These are phyloP conservation scores for Nesogale talazaci DNA, from an alignment of 2,113 vertebrate species.

Conservation along the genomic window DNA sequence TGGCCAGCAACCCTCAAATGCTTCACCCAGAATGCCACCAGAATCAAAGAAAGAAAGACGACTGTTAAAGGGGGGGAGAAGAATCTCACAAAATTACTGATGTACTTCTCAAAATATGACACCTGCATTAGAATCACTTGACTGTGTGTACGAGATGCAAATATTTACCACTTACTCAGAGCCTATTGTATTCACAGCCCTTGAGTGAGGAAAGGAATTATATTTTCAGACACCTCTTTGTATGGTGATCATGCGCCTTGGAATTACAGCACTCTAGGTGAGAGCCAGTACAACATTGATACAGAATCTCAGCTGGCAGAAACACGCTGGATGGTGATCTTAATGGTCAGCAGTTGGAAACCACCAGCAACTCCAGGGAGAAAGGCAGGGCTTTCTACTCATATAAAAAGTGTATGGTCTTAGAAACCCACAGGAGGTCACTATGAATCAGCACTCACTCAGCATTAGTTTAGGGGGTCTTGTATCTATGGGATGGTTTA, in stretches of 20 bases:
- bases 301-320: no score
- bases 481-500: not conserved
- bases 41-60: not conserved
- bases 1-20: no score
- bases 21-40: no score
- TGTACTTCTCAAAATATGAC: constrained; percentile 21
- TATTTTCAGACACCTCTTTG: not conserved
- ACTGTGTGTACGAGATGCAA: not conserved
- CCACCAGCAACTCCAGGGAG: no score
- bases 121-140: not conserved
- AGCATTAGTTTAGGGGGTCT: not conserved
- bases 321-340: no score
- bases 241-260: not conserved
- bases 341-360: no score
- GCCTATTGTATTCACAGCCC: not conserved
- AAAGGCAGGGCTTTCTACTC: no score
- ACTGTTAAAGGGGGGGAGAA: constrained; percentile 9
- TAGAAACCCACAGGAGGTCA: no score
- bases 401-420: no score
- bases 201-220: not conserved
- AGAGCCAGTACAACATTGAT: not conserved
- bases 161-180: not conserved
- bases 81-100: not conserved
- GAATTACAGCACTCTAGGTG: not conserved
- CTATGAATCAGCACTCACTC: no score